phyloP scores from a whole-genome alignment of 2,888 invertebrate genomes.

The Heliconius aoede region DNA sequence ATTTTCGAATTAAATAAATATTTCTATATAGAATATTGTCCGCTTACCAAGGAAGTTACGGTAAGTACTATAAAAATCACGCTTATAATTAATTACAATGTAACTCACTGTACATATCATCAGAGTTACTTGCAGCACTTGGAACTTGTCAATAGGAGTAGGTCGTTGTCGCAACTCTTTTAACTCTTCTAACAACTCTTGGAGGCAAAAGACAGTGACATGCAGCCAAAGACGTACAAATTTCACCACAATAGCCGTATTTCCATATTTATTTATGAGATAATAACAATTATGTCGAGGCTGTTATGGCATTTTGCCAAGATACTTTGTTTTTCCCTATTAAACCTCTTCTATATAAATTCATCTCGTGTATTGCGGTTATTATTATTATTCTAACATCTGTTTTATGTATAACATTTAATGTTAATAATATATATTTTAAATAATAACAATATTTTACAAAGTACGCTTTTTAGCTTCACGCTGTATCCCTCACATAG shows the following conservation, averaged over 20 bases:
- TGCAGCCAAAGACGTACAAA: background rate
- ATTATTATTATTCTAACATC: background rate
- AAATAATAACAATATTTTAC: background rate
- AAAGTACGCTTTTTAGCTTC: background rate
- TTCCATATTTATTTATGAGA: slow-evolving; percentile 15
- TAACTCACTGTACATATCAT: too few relatives aligned
- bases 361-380: slow-evolving; percentile 14
- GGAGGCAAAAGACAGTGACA: background rate
- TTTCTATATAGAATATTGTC: too few relatives aligned
- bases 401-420: slow-evolving; percentile 15
- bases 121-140: too few relatives aligned
- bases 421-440: background rate
- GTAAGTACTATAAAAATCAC: too few relatives aligned
- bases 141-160: too few relatives aligned
- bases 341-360: slow-evolving; percentile 5
- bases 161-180: too few relatives aligned
- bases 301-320: slow-evolving; percentile 15
- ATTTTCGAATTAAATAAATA: too few relatives aligned
- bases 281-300: slow-evolving; percentile 18
- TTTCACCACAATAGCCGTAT: background rate
- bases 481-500: background rate
- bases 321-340: slow-evolving; percentile 17
- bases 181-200: too few relatives aligned
- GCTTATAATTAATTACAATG: too few relatives aligned
- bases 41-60: too few relatives aligned